Conservation (phyloP, 2,113 vertebrate species). For the Phylloscopus whistleri region DNA sequence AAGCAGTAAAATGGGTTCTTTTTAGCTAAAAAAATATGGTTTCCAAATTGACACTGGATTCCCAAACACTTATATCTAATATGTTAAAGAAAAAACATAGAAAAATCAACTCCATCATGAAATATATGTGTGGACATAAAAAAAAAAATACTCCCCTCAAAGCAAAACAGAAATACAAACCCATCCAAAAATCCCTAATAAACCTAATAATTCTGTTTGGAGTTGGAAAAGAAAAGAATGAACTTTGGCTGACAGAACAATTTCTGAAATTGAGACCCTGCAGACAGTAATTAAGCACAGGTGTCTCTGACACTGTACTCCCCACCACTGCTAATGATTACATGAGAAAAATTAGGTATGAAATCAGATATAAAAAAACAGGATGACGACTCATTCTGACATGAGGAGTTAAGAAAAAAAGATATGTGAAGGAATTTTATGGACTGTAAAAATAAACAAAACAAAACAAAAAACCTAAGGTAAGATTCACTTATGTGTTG, state of each 20-base stretch:
- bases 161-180: not conserved
- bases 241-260: not conserved
- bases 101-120: not conserved
- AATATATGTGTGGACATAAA: not conserved
- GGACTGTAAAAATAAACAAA: not conserved
- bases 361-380: not conserved
- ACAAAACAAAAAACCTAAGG: no score
- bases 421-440: not conserved
- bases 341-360: not conserved
- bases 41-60: not conserved
- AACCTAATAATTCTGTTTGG: not conserved
- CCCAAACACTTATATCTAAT: not conserved
- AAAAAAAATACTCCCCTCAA: fast-evolving
- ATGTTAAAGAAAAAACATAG: not conserved
- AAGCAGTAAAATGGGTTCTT: not conserved
- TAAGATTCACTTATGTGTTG: not conserved
- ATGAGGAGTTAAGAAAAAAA: not conserved
- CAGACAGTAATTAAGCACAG: not conserved
- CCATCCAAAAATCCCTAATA: fast-evolving
- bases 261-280: not conserved
- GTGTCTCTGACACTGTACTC: not conserved
- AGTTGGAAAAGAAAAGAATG: not conserved
- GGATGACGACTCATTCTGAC: not conserved
- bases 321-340: not conserved
- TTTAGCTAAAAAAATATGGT: not conserved